phyloP scores from a whole-genome alignment of 2,113 vertebrate genomes.

The Mormyrus iriodes region DNA sequence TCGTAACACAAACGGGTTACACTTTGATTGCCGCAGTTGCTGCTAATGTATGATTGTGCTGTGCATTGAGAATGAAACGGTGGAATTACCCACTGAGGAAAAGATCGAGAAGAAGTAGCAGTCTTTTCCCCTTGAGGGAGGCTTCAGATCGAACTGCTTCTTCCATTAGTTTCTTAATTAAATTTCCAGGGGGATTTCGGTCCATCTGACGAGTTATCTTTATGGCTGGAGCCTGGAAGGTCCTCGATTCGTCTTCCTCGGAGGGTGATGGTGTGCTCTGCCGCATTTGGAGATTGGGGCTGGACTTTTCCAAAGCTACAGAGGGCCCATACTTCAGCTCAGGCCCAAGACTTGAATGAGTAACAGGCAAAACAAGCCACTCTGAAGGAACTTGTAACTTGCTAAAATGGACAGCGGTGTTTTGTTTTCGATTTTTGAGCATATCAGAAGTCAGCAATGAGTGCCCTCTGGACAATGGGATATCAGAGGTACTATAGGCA shows the following conservation, averaged over 20 bases:
- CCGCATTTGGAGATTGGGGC: conserved; percentile 1
- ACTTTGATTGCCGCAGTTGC: too few species aligned
- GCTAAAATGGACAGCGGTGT: neutral
- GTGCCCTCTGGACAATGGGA: conserved; percentile 13
- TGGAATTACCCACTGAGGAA: conserved; percentile 42
- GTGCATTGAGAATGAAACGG: neutral
- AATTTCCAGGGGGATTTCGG: neutral
- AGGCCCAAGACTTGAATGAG: neutral
- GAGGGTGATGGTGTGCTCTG: conserved; percentile 1
- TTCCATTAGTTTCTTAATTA: neutral
- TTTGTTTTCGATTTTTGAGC: neutral
- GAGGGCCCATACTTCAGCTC: neutral
- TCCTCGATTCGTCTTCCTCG: neutral
- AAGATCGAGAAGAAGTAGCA: conserved; percentile 27
- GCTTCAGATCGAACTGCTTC: neutral
- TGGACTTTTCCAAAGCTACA: neutral
- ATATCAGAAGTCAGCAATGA: conserved; percentile 15
- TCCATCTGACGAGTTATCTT: neutral
- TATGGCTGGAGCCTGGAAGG: neutral
- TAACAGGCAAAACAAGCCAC: neutral
- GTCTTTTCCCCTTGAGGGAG: conserved; percentile 16
- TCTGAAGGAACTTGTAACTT: neutral
- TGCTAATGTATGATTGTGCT: neutral
- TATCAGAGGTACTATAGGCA: conserved; percentile 24
- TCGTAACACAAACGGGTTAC: neutral